Evolutionary conservation across 2,888 invertebrate genomes (phyloP).

Genomic region (Apamea monoglypha): DNA sequence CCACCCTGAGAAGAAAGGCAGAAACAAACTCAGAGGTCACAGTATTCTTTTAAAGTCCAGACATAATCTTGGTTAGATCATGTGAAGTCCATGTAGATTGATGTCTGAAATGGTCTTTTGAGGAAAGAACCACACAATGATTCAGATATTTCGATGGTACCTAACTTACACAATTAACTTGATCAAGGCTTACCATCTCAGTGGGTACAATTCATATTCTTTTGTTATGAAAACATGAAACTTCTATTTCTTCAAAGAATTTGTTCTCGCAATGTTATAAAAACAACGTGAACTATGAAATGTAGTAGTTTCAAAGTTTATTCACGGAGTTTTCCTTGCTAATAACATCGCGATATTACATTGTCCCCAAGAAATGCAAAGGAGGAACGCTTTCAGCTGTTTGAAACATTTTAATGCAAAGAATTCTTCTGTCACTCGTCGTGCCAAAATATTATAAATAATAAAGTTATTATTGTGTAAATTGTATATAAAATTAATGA

Average conservation of each 20-base stretch:
- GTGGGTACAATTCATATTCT: not conserved
- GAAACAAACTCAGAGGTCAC: not conserved
- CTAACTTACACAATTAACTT: not conserved
- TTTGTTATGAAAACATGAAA: slow-evolving; percentile 40
- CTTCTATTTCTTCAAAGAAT: slow-evolving; percentile 23
- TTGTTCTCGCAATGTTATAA: slow-evolving; percentile 25
- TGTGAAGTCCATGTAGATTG: not conserved
- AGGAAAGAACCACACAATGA: not conserved
- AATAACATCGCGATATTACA: slow-evolving; percentile 43
- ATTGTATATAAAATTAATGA: slow-evolving; percentile 74
- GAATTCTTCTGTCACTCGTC: slow-evolving; percentile 49
- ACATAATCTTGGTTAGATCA: not conserved
- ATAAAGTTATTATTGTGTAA: slow-evolving; percentile 71
- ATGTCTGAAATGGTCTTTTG: not conserved
- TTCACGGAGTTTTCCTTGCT: slow-evolving; percentile 44
- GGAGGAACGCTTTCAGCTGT: slow-evolving; percentile 43
- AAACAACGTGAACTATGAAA: slow-evolving; percentile 41
- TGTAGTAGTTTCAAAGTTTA: slow-evolving; percentile 43
- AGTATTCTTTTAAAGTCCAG: not conserved
- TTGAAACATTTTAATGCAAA: slow-evolving; percentile 48
- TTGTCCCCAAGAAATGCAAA: slow-evolving; percentile 38
- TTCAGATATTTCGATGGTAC: not conserved
- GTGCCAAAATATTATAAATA: slow-evolving; percentile 70
- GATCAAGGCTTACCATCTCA: not conserved
- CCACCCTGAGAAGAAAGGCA: not conserved